Percentiles rank a stretch among this genome's conserved stretches.
Conservation (phyloP, 2,113 vertebrate species). For the Rhynchomys soricoides region DNA sequence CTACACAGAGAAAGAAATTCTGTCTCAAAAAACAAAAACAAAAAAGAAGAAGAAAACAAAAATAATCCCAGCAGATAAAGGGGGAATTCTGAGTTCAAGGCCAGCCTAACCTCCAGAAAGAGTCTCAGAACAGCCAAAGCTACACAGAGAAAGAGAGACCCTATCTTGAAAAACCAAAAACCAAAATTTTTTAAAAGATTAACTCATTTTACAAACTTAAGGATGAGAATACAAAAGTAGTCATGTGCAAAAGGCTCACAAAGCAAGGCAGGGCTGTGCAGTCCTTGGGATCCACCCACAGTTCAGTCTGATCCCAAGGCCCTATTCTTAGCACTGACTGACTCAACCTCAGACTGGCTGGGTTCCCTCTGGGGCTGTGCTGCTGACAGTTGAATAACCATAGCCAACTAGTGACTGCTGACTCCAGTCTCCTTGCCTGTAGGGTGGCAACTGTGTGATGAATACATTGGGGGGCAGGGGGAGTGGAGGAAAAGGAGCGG, state of each 20-base stretch:
- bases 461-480: background rate
- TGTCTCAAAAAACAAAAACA: background rate
- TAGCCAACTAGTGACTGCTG: constrained; percentile 20
- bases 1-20: background rate
- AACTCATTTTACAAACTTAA: constrained; percentile 11
- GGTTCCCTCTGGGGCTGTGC: background rate
- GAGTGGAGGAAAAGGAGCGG: background rate
- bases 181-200: background rate
- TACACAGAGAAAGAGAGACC: background rate
- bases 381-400: background rate
- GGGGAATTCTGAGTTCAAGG: background rate
- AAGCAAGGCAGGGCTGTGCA: background rate
- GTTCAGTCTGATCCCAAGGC: background rate
- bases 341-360: background rate
- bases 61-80: background rate
- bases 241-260: background rate
- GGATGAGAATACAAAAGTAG: background rate
- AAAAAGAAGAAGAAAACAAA: background rate
- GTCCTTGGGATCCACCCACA: background rate
- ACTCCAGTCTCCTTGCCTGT: background rate
- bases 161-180: background rate
- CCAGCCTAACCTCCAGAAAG: background rate
- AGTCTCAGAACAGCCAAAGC: background rate
- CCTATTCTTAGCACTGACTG: background rate
- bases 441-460: background rate